Evolutionary conservation across 2,888 invertebrate species (phyloP), one percentile per base, ranked within the genome.

Genomic region (Polydrusus cervinus): DNA sequence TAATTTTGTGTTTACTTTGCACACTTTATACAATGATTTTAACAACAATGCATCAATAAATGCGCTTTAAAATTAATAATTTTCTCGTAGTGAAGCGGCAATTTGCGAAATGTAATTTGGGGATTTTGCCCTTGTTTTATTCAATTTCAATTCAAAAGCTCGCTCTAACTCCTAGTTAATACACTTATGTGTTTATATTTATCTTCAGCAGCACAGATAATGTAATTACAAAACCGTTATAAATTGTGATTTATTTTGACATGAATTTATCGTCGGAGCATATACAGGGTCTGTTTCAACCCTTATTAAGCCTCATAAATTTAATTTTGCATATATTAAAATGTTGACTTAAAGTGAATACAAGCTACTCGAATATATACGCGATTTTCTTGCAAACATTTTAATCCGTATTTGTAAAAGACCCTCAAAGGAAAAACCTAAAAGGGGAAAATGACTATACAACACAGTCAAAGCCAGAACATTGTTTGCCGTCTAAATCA

Each of bases 121-220:
- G 71, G 71, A 75, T 71, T 75, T 71, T 71, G 55, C 71, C 71
- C 68, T 72, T 68, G 76, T 72, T 76, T 72, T 72, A 76, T 76
- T 72, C 68, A 76, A 76, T 76, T 76, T 69, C 72, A 60, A 75
- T 72, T 71, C 71, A 75, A 72, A 76, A 68, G 69, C 72, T 61
- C 71, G 62, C 34, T 66, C 68, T 71, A 75, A 75, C 75, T 75
- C 67, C 71, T 64, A 71, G 75, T 75, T 75, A 75, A 75, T 75
- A 75, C 71, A 75, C 75, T 75, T 75, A 75, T 68, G 71, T 71
- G 75, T 75, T 75, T 71, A 68, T 75, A 75, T 75, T 75, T 75
- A 75, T 75, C 68, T 75, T 71, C 71, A 65, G 62, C 57, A 60
- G 53, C 18, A 71, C 67, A 62, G 47, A 64, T 69, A 76, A 76